Conservation (phyloP, 2,797 vertebrate genomes). For the Alca torda region DNA sequence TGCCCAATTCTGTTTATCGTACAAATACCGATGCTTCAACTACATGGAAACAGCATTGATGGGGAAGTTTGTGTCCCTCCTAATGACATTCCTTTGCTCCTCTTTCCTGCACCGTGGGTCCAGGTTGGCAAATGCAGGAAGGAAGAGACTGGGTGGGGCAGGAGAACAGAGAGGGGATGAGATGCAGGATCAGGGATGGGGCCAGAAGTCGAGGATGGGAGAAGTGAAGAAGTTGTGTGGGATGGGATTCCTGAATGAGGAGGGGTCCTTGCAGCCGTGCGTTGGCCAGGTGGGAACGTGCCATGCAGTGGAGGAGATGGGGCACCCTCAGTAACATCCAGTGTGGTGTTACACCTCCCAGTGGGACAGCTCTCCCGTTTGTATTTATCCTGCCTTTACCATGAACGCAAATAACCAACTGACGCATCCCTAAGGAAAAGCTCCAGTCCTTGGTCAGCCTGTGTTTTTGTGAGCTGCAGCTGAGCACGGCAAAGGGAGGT, state of each 20-base stretch:
- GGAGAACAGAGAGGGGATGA: background rate
- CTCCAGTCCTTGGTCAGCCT: background rate
- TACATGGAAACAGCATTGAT: background rate
- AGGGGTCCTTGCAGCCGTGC: background rate
- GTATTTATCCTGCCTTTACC: background rate
- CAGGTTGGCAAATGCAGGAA: background rate
- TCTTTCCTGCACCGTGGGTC: background rate
- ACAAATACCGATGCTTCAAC: constrained; percentile 1
- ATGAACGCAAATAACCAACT: background rate
- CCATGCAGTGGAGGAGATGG: background rate
- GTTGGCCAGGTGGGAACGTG: background rate
- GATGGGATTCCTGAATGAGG: background rate
- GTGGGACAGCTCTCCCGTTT: background rate
- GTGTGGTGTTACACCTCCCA: background rate
- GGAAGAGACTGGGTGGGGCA: background rate
- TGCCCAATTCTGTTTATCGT: background rate
- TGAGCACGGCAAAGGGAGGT: accelerated
- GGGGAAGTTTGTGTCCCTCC: background rate
- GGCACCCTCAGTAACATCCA: background rate
- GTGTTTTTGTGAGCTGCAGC: background rate
- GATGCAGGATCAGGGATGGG: background rate
- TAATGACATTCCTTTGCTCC: background rate
- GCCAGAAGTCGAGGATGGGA: background rate
- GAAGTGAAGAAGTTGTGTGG: background rate
- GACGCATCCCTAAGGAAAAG: background rate